Conservation (phyloP, 2,113 vertebrate genomes). For the Balaeniceps rex region DNA sequence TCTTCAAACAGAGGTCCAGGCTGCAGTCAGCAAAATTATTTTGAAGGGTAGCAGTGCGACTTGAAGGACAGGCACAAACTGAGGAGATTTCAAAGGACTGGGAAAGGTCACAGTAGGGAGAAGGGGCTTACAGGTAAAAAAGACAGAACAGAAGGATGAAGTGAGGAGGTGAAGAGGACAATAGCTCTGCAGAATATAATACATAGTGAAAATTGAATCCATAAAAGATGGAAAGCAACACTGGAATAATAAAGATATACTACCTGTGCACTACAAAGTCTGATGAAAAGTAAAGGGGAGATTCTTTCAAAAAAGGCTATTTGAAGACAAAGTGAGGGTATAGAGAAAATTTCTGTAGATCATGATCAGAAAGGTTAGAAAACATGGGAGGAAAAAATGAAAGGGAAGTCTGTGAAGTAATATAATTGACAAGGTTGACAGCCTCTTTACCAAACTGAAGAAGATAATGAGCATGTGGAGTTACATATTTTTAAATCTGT, state of each 20-base stretch:
- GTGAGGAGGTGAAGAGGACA: conserved; percentile 30
- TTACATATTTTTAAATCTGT: neutral
- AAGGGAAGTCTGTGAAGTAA: neutral
- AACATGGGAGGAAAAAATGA: neutral
- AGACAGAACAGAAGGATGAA: conserved; percentile 26
- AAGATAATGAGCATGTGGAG: conserved; percentile 21
- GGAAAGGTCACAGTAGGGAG: conserved; percentile 35
- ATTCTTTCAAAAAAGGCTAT: conserved; percentile 2
- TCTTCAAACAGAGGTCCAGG: conserved; percentile 26
- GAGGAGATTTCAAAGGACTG: conserved; percentile 39
- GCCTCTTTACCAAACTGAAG: neutral
- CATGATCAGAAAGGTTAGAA: conserved; percentile 31
- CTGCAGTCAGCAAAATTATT: conserved; percentile 43
- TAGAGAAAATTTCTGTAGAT: neutral
- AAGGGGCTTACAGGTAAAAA: conserved; percentile 1
- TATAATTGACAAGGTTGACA: conserved; percentile 48
- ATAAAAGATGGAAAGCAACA: conserved; percentile 41
- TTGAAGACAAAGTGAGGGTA: neutral
- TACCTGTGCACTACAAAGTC: conserved; percentile 6
- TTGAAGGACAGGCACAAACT: conserved; percentile 10
- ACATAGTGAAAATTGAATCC: conserved; percentile 12
- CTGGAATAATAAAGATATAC: conserved; percentile 26
- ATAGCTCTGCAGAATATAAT: conserved; percentile 45
- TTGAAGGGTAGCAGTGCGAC: conserved; percentile 11
- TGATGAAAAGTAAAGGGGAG: neutral